Evolutionary conservation across 2,888 invertebrate genomes (phyloP).

Genomic region (Parnassius apollo): DNA sequence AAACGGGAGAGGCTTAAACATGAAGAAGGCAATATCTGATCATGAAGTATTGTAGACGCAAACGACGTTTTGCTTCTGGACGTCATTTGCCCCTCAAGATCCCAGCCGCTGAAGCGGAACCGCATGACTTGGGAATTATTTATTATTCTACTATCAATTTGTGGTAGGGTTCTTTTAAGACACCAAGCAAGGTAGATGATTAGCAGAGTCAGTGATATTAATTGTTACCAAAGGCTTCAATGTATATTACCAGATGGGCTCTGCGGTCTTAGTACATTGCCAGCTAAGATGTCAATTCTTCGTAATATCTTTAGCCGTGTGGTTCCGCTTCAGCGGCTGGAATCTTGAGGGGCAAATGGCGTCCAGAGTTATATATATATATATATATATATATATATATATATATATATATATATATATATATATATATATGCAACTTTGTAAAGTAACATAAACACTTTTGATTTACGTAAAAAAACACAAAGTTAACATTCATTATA

Average conservation of each 20-base stretch:
- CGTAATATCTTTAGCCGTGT: background rate
- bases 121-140: conserved; percentile 13
- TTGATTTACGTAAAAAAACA: too few species aligned
- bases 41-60: background rate
- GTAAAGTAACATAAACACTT: too few species aligned
- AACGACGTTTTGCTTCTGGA: conserved; percentile 2
- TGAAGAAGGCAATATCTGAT: conserved; percentile 1
- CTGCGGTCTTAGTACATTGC: too few species aligned
- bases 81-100: conserved; percentile 5
- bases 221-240: too few species aligned
- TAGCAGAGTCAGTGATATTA: background rate
- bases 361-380: background rate
- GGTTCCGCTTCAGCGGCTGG: conserved; percentile 20
- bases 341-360: conserved; percentile 5
- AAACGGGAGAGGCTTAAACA: background rate
- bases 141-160: conserved; percentile 27
- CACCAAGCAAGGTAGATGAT: background rate
- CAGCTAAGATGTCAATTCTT: too few species aligned
- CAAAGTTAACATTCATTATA: too few species aligned
- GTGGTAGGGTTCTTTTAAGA: conserved; percentile 5
- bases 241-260: too few species aligned
- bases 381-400: too few species aligned
- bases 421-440: too few species aligned
- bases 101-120: conserved; percentile 21
- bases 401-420: too few species aligned